These are phyloP conservation scores for Leptopilina drosophilae DNA, from an alignment of 2,888 invertebrate genomes.

Conservation along the genomic window DNA sequence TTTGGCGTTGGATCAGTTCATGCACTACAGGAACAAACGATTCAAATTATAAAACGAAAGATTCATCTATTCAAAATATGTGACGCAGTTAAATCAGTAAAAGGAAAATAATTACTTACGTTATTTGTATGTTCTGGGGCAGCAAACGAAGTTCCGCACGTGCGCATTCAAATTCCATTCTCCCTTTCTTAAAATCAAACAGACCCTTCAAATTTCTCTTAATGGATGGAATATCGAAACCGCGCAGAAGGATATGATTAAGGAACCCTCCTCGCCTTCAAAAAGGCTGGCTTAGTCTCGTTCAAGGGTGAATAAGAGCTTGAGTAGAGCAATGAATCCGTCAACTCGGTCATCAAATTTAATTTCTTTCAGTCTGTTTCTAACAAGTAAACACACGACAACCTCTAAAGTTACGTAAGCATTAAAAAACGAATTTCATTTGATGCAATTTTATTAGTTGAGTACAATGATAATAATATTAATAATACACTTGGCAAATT, in stretches of 20 bases:
- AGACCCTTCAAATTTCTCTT: conserved; percentile 56
- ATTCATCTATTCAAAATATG: not conserved
- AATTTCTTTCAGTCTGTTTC: not conserved
- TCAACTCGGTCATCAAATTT: conserved; percentile 6
- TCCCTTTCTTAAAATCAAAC: conserved; percentile 53
- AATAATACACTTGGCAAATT: conserved; percentile 72
- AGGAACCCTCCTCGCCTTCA: conserved; percentile 53
- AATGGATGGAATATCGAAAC: conserved; percentile 49
- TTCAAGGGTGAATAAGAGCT: conserved; percentile 56
- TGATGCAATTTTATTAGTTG: conserved; percentile 71
- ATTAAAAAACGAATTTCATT: conserved; percentile 43
- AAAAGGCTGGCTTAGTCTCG: conserved; percentile 52
- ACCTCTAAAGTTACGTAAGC: no score
- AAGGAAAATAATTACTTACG: conserved; percentile 32
- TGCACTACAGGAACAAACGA: not conserved
- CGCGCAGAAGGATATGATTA: conserved; percentile 52
- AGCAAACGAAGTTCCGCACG: conserved; percentile 53
- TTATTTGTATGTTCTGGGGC: conserved; percentile 29
- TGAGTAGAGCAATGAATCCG: not conserved
- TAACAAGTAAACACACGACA: no score
- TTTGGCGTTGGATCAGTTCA: no score
- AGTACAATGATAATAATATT: conserved; percentile 70
- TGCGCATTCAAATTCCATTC: conserved; percentile 46
- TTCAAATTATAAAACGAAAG: not conserved
- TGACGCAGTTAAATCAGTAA: not conserved